Percentiles rank a stretch among this genome's conserved stretches.
These are phyloP conservation scores for Lophotriccus pileatus DNA, from an alignment of 2,797 vertebrate genomes.

Conservation along the genomic window DNA sequence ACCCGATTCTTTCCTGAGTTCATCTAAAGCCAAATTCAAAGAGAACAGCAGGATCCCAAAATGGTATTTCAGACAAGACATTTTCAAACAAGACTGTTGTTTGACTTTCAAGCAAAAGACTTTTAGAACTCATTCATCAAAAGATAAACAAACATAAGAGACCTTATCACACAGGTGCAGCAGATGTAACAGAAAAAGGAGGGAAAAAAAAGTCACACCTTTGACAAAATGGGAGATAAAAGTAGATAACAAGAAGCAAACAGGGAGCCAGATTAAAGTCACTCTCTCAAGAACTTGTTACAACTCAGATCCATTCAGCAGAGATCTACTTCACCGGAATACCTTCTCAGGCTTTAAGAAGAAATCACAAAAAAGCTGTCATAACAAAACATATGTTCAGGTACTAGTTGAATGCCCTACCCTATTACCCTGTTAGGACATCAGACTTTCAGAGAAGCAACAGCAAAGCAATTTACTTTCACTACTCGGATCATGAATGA, in stretches of 20 bases:
- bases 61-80: constrained; percentile 13
- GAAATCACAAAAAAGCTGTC: background rate
- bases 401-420: background rate
- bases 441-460: background rate
- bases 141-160: constrained; percentile 49
- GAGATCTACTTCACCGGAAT: background rate
- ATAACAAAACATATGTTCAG: background rate
- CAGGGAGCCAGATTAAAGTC: constrained; percentile 28
- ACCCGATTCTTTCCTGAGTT: background rate
- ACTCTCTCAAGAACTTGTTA: constrained; percentile 19
- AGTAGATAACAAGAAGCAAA: constrained; percentile 10
- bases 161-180: constrained; percentile 9
- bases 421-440: background rate
- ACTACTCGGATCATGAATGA: background rate
- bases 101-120: constrained; percentile 23
- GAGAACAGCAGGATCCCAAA: background rate
- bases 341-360: background rate
- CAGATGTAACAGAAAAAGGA: background rate
- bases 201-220: background rate
- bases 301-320: background rate
- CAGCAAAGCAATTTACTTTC: background rate
- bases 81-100: constrained; percentile 29
- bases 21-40: constrained; percentile 12
- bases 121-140: constrained; percentile 49
- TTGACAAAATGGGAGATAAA: constrained; percentile 19